Conservation (phyloP, 2,888 invertebrate genomes). For the Troglohyphantes excavatus region DNA sequence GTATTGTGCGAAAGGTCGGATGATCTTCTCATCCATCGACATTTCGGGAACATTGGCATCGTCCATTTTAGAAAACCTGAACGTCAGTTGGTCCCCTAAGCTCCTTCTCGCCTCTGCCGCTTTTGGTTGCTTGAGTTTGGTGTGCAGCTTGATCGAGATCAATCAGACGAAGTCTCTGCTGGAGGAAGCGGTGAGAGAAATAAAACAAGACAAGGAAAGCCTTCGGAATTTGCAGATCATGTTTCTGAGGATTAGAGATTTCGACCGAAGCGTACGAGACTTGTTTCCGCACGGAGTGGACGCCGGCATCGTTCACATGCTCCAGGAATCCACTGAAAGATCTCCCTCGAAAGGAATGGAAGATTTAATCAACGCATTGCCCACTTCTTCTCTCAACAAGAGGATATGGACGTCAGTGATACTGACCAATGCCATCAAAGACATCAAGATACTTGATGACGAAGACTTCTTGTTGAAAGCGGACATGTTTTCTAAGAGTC, state of each 20-base stretch:
- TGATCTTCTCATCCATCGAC: background rate
- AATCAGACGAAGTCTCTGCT: background rate
- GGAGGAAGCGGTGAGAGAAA: background rate
- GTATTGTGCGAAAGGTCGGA: background rate
- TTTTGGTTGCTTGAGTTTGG: background rate
- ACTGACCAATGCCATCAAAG: background rate
- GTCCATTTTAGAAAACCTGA: background rate
- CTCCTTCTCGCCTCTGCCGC: background rate
- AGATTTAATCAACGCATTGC: background rate
- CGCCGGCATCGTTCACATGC: background rate
- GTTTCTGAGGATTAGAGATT: background rate
- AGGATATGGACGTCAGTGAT: background rate
- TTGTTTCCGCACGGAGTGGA: slow-evolving; percentile 28
- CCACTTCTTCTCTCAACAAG: background rate
- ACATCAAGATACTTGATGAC: background rate
- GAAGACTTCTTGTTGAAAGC: background rate
- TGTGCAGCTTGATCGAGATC: slow-evolving; percentile 4
- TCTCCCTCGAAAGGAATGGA: background rate
- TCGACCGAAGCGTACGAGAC: background rate
- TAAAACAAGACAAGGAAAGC: background rate
- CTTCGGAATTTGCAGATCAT: background rate
- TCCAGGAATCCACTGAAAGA: background rate
- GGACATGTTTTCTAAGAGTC: slow-evolving; percentile 10
- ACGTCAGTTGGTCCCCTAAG: background rate
- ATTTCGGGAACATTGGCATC: background rate